Evolutionary conservation across 2,888 invertebrate genomes (phyloP).

Genomic region (Scaptomyza cyrtandrae): DNA sequence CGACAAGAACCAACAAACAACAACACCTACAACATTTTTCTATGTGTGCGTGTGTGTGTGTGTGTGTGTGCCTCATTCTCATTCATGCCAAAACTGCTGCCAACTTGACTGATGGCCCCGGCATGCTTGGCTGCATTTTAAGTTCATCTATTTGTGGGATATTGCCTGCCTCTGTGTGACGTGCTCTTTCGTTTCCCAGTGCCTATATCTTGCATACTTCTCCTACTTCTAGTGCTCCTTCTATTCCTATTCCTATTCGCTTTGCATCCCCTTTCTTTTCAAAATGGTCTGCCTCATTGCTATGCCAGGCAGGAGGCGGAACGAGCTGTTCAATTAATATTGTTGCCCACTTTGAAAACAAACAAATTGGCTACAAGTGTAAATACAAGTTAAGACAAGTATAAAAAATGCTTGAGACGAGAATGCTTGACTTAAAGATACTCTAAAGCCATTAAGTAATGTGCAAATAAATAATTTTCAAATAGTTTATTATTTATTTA

Average conservation of each 20-base stretch:
- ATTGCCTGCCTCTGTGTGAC: conserved; percentile 45
- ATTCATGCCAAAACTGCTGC: conserved; percentile 72
- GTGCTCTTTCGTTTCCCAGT: neutral
- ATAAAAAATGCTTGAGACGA: conserved; percentile 13
- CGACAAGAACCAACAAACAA: conserved; percentile 32
- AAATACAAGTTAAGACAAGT: conserved; percentile 13
- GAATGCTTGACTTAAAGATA: conserved; percentile 11
- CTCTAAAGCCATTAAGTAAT: neutral
- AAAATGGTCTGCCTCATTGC: conserved; percentile 30
- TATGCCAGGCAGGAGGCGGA: conserved; percentile 50
- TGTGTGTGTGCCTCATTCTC: conserved; percentile 60
- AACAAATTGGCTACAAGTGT: conserved; percentile 51
- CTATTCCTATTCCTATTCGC: neutral
- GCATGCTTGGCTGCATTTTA: conserved; percentile 81
- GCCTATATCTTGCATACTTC: neutral
- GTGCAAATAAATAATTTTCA: too few relatives aligned
- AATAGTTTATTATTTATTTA: too few relatives aligned
- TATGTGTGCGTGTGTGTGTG: conserved; percentile 13
- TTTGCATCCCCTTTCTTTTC: neutral
- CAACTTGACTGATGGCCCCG: conserved; percentile 72
- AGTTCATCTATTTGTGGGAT: conserved; percentile 77
- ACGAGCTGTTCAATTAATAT: conserved; percentile 70
- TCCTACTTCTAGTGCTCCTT: neutral
- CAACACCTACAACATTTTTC: conserved; percentile 44
- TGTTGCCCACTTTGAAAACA: conserved; percentile 52